Conservation (phyloP, 1,140 invertebrate species). For the Oreohelix idahoensis region DNA sequence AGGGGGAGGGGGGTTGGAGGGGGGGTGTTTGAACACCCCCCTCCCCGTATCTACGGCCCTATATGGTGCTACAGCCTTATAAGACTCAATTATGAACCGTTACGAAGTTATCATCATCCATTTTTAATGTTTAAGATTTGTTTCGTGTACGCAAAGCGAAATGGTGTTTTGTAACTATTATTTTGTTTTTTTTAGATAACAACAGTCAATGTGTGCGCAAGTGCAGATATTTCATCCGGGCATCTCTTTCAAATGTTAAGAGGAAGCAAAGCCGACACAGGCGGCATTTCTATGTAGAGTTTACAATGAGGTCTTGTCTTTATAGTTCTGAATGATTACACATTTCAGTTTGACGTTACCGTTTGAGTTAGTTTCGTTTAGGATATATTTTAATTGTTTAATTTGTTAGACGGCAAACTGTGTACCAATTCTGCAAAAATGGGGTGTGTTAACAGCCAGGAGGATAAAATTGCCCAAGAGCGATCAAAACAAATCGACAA, state of each 20-base stretch:
- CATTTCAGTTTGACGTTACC: not conserved
- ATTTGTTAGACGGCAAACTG: conserved; percentile 7
- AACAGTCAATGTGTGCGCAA: too few relatives aligned
- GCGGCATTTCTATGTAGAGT: conserved; percentile 6
- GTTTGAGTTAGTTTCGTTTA: conserved; percentile 9
- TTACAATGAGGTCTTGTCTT: not conserved
- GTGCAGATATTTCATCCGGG: conserved; percentile 40
- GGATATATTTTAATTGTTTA: conserved; percentile 16
- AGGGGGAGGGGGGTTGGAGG: too few relatives aligned
- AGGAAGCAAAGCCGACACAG: conserved; percentile 28
- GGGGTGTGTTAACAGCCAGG: conserved; percentile 1
- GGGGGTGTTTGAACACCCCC: too few relatives aligned
- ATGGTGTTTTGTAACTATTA: too few relatives aligned
- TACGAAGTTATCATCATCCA: too few relatives aligned
- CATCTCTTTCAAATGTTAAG: conserved; percentile 44
- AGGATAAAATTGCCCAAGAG: conserved; percentile 2
- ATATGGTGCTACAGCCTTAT: too few relatives aligned
- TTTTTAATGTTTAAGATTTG: too few relatives aligned
- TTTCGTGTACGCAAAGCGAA: too few relatives aligned
- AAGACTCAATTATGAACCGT: too few relatives aligned
- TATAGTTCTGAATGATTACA: conserved; percentile 16
- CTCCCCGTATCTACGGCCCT: too few relatives aligned
- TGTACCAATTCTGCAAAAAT: not conserved
- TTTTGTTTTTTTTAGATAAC: too few relatives aligned
- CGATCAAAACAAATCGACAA: conserved; percentile 15